phyloP scores from a whole-genome alignment of 2,888 invertebrate species.

The Malacosoma neustria region DNA sequence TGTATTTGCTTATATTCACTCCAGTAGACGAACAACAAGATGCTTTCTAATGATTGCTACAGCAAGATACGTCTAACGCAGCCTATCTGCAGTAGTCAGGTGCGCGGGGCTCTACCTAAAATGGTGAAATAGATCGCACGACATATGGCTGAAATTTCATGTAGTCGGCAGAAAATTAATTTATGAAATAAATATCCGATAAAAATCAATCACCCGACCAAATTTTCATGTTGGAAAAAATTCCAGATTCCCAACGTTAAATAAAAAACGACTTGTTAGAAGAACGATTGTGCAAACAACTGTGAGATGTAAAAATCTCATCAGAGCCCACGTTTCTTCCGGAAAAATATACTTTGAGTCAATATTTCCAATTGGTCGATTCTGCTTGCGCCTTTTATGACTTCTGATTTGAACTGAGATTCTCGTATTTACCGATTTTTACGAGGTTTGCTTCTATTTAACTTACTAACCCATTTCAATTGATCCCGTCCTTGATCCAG shows the following conservation, averaged over 20 bases:
- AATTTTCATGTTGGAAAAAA: background rate
- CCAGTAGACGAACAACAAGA: too few species aligned
- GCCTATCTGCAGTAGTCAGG: too few species aligned
- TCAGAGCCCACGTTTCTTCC: background rate
- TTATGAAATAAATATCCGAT: background rate
- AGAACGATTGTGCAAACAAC: background rate
- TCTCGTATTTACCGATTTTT: background rate
- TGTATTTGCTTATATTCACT: too few species aligned
- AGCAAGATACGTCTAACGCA: too few species aligned
- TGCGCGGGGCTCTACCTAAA: too few species aligned
- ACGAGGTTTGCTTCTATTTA: background rate
- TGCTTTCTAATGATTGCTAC: too few species aligned
- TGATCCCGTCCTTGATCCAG: too few species aligned
- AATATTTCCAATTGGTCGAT: conserved; percentile 17
- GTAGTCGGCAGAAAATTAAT: too few species aligned
- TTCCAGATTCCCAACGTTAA: background rate
- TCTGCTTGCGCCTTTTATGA: conserved; percentile 4
- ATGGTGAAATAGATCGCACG: too few species aligned
- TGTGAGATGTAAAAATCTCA: background rate
- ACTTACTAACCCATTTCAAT: background rate
- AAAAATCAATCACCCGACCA: conserved; percentile 2
- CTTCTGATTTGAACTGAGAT: background rate
- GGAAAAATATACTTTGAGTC: conserved; percentile 8
- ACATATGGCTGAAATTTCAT: too few species aligned
- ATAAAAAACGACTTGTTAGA: background rate